Percentiles rank a stretch among this genome's conserved stretches.
phyloP scores from a whole-genome alignment of 92 coral and sea anemone genomes.

The Palythoa caribaeorum region DNA sequence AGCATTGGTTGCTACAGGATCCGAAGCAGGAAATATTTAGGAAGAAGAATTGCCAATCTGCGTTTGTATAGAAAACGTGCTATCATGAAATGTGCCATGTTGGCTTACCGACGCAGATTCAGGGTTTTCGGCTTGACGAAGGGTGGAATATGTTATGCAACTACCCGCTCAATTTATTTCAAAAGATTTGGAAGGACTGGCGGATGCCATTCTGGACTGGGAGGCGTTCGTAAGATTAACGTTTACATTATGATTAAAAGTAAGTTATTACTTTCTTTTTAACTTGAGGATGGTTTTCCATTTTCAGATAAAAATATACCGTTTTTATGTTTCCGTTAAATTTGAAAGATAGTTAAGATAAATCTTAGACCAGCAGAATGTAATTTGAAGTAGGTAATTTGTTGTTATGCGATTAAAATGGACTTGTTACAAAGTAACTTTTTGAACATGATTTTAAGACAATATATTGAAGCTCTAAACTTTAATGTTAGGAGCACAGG shows the following conservation, averaged over 20 bases:
- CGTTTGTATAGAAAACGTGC: conserved; percentile 20
- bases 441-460: no score
- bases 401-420: no score
- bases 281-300: no score
- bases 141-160: conserved; percentile 26
- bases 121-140: conserved; percentile 23
- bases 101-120: conserved; percentile 18
- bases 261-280: not conserved
- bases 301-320: no score
- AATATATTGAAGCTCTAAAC: not conserved
- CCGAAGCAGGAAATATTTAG: not conserved
- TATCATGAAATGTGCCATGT: conserved; percentile 26
- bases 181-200: conserved; percentile 23
- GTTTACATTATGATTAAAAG: conserved; percentile 26
- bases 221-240: conserved; percentile 26
- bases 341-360: no score
- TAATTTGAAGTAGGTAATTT: no score
- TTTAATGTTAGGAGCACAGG: no score
- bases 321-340: no score
- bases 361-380: no score
- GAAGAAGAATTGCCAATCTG: conserved; percentile 21
- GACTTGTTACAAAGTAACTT: no score
- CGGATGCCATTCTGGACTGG: conserved; percentile 34
- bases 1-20: conserved; percentile 37
- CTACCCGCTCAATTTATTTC: not conserved